Evolutionary conservation across 2,888 invertebrate species (phyloP).

Genomic region (Sesamia inferens): DNA sequence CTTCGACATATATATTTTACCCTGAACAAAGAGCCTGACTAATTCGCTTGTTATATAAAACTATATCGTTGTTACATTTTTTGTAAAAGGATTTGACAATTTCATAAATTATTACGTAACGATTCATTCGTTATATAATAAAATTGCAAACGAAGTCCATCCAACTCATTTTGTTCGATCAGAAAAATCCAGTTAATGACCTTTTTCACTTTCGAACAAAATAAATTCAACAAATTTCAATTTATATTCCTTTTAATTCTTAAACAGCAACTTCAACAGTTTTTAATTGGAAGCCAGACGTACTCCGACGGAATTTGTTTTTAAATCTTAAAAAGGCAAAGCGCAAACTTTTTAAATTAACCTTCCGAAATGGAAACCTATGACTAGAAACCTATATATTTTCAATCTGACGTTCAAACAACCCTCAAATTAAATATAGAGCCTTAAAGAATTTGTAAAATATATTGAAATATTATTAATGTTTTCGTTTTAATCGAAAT

Average conservation of each 20-base stretch:
- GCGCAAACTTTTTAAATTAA: constrained; percentile 52
- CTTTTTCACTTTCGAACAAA: constrained; percentile 12
- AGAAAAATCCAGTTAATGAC: neutral
- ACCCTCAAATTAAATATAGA: constrained; percentile 42
- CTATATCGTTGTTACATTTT: neutral
- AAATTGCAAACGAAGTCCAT: neutral
- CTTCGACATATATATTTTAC: neutral
- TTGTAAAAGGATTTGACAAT: neutral
- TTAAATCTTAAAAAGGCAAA: constrained; percentile 50
- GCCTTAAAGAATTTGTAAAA: constrained; percentile 43
- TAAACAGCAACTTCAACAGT: constrained; percentile 12
- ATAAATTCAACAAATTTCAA: neutral
- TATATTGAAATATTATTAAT: constrained; percentile 42
- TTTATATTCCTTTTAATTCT: constrained; percentile 29
- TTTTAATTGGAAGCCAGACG: constrained; percentile 33
- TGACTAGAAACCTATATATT: constrained; percentile 19
- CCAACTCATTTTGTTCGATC: neutral
- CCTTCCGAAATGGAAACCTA: constrained; percentile 22
- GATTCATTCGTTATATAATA: too few relatives aligned
- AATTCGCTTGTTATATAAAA: neutral
- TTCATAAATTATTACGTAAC: neutral
- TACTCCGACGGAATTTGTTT: constrained; percentile 40
- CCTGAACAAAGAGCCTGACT: neutral
- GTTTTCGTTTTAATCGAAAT: constrained; percentile 48
- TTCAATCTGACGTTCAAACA: constrained; percentile 35